Base-by-base conservation (phyloP, 2,888 invertebrate species). In the Pachliopta kotzebuea region DNA sequence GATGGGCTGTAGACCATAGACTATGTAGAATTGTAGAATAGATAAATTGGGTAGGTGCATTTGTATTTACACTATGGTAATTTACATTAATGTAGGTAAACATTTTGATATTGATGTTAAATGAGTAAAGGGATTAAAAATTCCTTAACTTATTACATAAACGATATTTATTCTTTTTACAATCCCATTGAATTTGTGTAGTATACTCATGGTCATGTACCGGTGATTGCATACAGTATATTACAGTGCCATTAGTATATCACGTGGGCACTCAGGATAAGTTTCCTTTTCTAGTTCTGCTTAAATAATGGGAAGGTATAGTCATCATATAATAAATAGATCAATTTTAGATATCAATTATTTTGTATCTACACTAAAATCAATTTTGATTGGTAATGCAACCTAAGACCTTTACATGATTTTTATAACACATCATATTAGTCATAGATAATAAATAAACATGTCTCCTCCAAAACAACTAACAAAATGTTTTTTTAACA, bases 1-100 rank as follows among this genome's bases (percentile, higher is more conserved):
- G 37, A 56, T 56, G 56, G 54, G 45, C 49, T 63, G 60, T 60
- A 60, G 60, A 53, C 37, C 56, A 60, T 60, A 60, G 53, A 58
- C 26, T 65, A 62, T 54, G 26, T 60, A 45, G 18, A 55, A 26
- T 54, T 42, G 54, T 63, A 54, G 31, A 21, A n/a, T 53, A 61
- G 42, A 61, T 42, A 42, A 49, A 42, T 57, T 55, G 49, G 54
- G 59, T 63, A 50, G 57, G 57, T 56, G 52, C 42, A 11, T 65
- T 65, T 50, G 58, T 52, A 31, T 50, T 59, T 23, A 59, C 24
- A 50, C n/a, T 24, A 29, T 37, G n/a, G n/a, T 50, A 50, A 50
- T 49, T 17, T 21, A 29, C 42, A 49, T n/a, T 37, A 56, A 31
- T 31, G 11, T 56, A 56, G 24, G 54, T 52, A n/a, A 23, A 21